These are phyloP conservation scores for Neoaliturus tenellus DNA, from an alignment of 2,888 invertebrate species.

Conservation along the genomic window DNA sequence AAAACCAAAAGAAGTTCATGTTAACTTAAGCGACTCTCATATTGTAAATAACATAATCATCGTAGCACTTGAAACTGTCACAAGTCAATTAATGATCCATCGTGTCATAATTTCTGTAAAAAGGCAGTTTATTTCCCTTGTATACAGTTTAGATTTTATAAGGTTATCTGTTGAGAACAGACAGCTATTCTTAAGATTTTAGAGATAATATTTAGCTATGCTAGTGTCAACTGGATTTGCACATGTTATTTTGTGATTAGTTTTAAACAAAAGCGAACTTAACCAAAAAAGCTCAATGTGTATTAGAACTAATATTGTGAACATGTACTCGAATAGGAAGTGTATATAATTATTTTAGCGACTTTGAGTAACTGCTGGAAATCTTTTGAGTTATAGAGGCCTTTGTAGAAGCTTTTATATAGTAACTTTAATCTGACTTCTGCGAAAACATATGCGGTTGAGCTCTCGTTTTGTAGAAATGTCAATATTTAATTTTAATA, in stretches of 20 bases:
- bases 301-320: constrained; percentile 43
- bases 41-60: constrained; percentile 2
- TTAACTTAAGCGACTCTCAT: constrained; percentile 14
- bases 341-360: constrained; percentile 37
- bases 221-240: constrained; percentile 36
- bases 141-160: constrained; percentile 48
- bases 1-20: not conserved
- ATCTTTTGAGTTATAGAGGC: not conserved
- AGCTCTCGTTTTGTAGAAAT: not conserved
- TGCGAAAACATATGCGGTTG: not conserved
- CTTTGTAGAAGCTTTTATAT: constrained; percentile 30
- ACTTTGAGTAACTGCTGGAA: not conserved
- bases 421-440: constrained; percentile 19
- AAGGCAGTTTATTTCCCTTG: constrained; percentile 6
- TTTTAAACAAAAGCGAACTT: constrained; percentile 44
- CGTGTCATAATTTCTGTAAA: constrained; percentile 34
- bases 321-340: constrained; percentile 17
- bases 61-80: constrained; percentile 23
- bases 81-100: constrained; percentile 46
- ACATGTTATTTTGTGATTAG: constrained; percentile 38
- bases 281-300: constrained; percentile 50
- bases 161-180: constrained; percentile 33
- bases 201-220: constrained; percentile 31
- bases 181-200: constrained; percentile 31
- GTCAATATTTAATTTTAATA: too few relatives aligned